phyloP scores from a whole-genome alignment of 2,113 vertebrate genomes.

The Cairina moschata region DNA sequence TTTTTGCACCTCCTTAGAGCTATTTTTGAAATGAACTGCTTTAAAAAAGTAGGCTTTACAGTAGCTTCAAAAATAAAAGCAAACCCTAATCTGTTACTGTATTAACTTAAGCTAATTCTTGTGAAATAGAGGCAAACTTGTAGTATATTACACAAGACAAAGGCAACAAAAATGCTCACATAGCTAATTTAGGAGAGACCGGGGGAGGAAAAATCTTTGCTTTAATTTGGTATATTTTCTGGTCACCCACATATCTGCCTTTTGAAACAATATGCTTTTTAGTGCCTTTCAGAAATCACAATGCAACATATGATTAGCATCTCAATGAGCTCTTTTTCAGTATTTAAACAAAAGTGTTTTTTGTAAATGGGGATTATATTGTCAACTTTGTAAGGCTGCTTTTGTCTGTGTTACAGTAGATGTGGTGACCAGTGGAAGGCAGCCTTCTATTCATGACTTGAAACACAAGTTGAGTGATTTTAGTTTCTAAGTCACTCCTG shows the following conservation, averaged over 20 bases:
- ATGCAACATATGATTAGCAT: slow-evolving; percentile 80
- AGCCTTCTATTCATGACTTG: slow-evolving; percentile 57
- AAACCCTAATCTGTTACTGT: not conserved
- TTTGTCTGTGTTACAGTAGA: slow-evolving; percentile 74
- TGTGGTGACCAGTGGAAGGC: slow-evolving; percentile 66
- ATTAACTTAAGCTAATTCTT: not conserved
- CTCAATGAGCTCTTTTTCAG: slow-evolving; percentile 80
- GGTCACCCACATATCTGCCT: slow-evolving; percentile 55
- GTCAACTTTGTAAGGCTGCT: slow-evolving; percentile 78
- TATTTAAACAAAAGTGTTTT: slow-evolving; percentile 77
- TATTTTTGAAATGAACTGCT: not conserved
- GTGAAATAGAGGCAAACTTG: not conserved
- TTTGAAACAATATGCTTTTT: slow-evolving; percentile 74
- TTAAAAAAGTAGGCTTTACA: not conserved
- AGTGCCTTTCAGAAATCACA: slow-evolving; percentile 71
- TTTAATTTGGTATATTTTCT: slow-evolving; percentile 24
- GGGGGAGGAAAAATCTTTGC: not conserved
- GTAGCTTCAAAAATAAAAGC: not conserved
- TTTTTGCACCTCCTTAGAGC: not conserved
- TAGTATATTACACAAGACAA: not conserved
- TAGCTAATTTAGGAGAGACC: not conserved
- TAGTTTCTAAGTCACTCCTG: slow-evolving; percentile 3
- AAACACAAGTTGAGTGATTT: slow-evolving; percentile 52
- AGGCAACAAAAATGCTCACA: not conserved
- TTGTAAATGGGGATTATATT: slow-evolving; percentile 76